Base-by-base conservation (phyloP, 1,140 invertebrate species). In the Chelonus insularis region DNA sequence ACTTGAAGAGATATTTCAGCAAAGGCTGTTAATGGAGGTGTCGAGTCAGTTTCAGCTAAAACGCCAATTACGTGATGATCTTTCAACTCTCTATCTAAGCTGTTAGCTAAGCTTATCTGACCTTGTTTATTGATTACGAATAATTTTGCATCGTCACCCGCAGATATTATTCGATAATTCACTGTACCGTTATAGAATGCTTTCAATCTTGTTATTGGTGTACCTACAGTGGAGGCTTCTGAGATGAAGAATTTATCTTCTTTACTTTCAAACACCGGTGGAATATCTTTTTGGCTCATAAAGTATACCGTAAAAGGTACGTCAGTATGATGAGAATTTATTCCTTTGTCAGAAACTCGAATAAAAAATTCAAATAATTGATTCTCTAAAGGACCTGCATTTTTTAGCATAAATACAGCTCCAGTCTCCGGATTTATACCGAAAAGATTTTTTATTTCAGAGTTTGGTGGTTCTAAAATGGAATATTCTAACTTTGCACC, bases 351-450 rank as follows among this genome's bases (percentile, higher is more conserved):
- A 56, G 86, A 86, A 4, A 92, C 95, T 54, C 91, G 86, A 21
- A 97, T 88, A 81, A 96, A 97, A 69, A 96, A 89, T 81, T 96
- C 93, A 74, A 92, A 91, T 8, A 90, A 84, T 81, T 92, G 85
- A 68, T 89, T 89, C 74, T 88, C 91, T 77, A 84, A 85, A 1
- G 78, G 72, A 25, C 84, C 72, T 4, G 85, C 84, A 68, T 83
- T 83, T 68, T 87, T 85, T 16, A 83, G 78, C 29, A 91, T 74
- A 56, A 83, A 85, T 11, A 94, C 79, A 48, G 87, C 84, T 6
- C 91, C 91, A n/a, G 86, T 88, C 41, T 84, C 82, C 25, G 84
- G 77, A 67, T 92, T 87, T 1, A 93, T 85, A 20, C 83, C 82
- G 72, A 93, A 88, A 9, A 89, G 70, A 11, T 88, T 83, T 54